A percentile compares a stretch with the other conserved stretches of the same genome.
Evolutionary conservation across 2,888 invertebrate genomes (phyloP).

Genomic region (Platycnemis pennipes): DNA sequence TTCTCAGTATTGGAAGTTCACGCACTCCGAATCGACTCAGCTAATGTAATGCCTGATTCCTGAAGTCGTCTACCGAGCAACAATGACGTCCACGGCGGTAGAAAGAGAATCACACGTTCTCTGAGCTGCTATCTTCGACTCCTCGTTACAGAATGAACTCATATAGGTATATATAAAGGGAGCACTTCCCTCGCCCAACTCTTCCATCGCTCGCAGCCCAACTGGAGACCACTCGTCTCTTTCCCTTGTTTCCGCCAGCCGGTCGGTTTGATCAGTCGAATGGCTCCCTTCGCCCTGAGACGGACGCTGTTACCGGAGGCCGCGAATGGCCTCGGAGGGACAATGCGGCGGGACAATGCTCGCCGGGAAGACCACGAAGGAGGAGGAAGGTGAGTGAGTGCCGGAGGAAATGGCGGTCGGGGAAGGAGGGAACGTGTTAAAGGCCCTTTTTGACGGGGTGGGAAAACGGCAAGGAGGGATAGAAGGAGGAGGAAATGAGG

Average conservation of each 20-base stretch:
- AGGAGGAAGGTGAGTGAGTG: not conserved
- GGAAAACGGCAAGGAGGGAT: not conserved
- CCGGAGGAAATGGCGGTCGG: not conserved
- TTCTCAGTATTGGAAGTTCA: no score
- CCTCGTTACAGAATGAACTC: no score
- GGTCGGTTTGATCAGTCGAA: not conserved
- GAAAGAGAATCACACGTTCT: no score
- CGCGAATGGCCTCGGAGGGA: constrained; percentile 16
- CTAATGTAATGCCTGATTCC: no score
- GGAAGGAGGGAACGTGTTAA: not conserved
- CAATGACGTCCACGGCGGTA: no score
- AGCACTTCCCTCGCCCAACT: not conserved
- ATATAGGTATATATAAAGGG: no score
- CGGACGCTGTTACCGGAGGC: not conserved
- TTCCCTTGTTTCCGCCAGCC: not conserved
- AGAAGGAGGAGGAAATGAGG: not conserved
- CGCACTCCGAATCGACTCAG: no score
- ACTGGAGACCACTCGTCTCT: not conserved
- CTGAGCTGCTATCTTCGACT: no score
- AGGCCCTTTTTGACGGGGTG: not conserved
- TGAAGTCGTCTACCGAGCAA: no score
- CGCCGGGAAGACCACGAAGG: not conserved
- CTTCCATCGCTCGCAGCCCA: not conserved
- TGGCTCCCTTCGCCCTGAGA: not conserved
- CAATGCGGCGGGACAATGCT: not conserved